Percentiles rank a stretch among this genome's conserved stretches.
Evolutionary conservation across 2,113 vertebrate genomes (phyloP).

Genomic region (Perca fluviatilis): DNA sequence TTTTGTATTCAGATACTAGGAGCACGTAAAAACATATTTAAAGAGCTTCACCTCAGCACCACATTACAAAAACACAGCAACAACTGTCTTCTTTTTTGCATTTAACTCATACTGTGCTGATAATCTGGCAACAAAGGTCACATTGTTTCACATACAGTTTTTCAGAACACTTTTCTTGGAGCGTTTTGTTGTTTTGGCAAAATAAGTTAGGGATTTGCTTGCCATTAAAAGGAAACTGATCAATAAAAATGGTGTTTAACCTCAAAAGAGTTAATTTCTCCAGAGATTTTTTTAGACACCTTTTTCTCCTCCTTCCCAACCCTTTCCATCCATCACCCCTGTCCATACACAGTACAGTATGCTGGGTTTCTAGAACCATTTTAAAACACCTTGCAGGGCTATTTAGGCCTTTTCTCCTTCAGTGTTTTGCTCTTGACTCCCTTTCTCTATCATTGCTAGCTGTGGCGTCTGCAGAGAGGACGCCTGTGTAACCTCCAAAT

Average conservation of each 20-base stretch:
- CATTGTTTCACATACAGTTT: slow-evolving; percentile 35
- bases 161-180: slow-evolving; percentile 9
- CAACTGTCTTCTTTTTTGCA: slow-evolving; percentile 22
- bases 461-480: slow-evolving; percentile 35
- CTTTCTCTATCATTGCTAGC: slow-evolving; percentile 39
- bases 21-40: slow-evolving; percentile 21
- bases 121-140: slow-evolving; percentile 19
- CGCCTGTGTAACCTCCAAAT: slow-evolving; percentile 45
- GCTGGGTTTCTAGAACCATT: neutral
- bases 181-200: slow-evolving; percentile 49
- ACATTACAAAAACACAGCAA: slow-evolving; percentile 41
- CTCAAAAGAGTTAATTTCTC: slow-evolving; percentile 20
- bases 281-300: slow-evolving; percentile 4
- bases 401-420: slow-evolving; percentile 19
- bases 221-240: slow-evolving; percentile 14
- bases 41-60: slow-evolving; percentile 30
- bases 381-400: slow-evolving; percentile 12
- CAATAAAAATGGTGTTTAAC: slow-evolving; percentile 13
- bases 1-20: slow-evolving; percentile 37
- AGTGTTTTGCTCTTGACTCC: slow-evolving; percentile 32
- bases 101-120: slow-evolving; percentile 16
- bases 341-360: neutral
- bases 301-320: neutral
- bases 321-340: slow-evolving; percentile 1
- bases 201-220: slow-evolving; percentile 52